Percentiles rank a stretch among this genome's conserved stretches.
Conservation (phyloP, 2,113 vertebrate species). For the Burhinus oedicnemus region DNA sequence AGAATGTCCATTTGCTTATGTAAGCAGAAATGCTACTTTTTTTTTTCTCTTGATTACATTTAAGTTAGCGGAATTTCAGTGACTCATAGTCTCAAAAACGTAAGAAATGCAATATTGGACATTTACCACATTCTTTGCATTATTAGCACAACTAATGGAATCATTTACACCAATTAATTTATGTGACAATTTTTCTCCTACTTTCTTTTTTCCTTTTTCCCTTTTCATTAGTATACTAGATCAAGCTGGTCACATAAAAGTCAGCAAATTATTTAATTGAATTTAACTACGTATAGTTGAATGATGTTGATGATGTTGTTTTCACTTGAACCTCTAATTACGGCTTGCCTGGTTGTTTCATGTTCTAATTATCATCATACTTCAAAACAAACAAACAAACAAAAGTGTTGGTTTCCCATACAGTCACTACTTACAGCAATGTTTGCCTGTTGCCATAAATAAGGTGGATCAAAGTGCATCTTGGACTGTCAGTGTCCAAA, state of each 20-base stretch:
- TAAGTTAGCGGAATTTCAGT: background rate
- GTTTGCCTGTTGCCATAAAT: background rate
- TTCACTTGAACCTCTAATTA: slow-evolving; percentile 34
- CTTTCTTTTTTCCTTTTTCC: background rate
- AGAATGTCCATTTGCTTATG: background rate
- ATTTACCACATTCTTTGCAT: background rate
- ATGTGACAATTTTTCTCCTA: background rate
- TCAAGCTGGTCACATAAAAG: background rate
- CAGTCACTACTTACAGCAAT: background rate
- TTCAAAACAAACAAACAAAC: background rate
- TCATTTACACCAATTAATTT: background rate
- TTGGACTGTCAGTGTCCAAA: background rate
- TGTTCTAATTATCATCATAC: background rate
- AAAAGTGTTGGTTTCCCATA: background rate
- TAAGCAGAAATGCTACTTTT: background rate
- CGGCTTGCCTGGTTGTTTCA: background rate
- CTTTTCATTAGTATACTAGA: background rate
- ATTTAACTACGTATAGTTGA: background rate
- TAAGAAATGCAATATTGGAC: background rate
- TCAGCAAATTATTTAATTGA: slow-evolving; percentile 18
- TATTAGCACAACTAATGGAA: background rate
- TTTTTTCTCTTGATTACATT: background rate
- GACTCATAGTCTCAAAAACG: background rate
- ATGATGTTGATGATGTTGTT: background rate
- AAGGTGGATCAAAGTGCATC: background rate